Evolutionary conservation across 2,797 vertebrate species (phyloP).

Genomic region (Aulostomus chinensis): DNA sequence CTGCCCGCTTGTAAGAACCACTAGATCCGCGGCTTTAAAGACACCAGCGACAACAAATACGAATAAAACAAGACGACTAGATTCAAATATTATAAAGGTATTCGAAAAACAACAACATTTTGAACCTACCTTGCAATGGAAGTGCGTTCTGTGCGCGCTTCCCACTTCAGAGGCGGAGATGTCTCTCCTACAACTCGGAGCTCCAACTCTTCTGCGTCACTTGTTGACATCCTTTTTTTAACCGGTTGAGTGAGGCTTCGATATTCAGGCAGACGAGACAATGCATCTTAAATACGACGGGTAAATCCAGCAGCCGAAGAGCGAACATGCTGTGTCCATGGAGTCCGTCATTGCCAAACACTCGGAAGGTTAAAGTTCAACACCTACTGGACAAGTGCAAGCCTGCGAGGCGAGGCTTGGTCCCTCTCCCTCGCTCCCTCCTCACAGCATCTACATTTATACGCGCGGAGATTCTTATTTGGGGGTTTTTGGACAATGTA

Average conservation of each 20-base stretch:
- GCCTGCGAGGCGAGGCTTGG: too few relatives aligned
- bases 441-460: too few relatives aligned
- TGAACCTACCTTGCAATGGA: slow-evolving; percentile 33
- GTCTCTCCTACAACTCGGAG: slow-evolving; percentile 43
- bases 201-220: slow-evolving; percentile 61
- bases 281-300: slow-evolving; percentile 14
- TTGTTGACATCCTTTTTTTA: slow-evolving; percentile 68
- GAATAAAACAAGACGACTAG: not conserved
- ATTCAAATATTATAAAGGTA: not conserved
- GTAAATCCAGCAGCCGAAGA: not conserved
- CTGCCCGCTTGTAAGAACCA: too few relatives aligned
- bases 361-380: slow-evolving; percentile 40
- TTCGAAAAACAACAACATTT: not conserved
- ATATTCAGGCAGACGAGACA: not conserved
- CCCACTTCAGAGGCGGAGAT: slow-evolving; percentile 12
- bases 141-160: not conserved
- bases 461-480: too few relatives aligned
- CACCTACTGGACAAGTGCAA: not conserved
- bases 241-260: slow-evolving; percentile 38
- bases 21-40: too few relatives aligned
- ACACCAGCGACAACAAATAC: accelerated
- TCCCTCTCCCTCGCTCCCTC: too few relatives aligned
- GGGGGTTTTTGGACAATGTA: too few relatives aligned
- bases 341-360: not conserved
- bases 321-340: too few relatives aligned